Evolutionary conservation across 2,888 invertebrate species (phyloP), one percentile per base, ranked within the genome.

Genomic region (Agrenia bidenticulata): DNA sequence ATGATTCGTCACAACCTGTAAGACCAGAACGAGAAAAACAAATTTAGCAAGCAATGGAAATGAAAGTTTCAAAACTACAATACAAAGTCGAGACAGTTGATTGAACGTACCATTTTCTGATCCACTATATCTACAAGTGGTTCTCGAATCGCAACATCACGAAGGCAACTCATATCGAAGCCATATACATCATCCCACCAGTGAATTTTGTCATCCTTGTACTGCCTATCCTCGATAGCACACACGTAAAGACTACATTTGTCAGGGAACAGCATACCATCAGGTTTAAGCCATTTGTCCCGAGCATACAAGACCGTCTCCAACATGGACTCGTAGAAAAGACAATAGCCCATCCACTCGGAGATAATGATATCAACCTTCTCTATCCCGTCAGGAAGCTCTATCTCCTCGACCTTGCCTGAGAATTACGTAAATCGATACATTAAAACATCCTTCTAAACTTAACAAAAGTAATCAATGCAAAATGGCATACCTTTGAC

Each of bases 121-220:
- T 99, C 98, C 1, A 99, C 99, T 15, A 97, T 94, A 81, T 99
- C 99, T 0, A 99, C 99, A 1, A 99, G 84, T 0, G 99, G 99
- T 82, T 99, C 99, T 41, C 92, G 92, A 74, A 99, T 95, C 19
- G 99, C 99, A 69, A 98, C 94, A 82, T 96, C 92, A 61, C 97
- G 86, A 79, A 99, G 98, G 77, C 94, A 94, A 77, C 94, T 94
- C 99, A 99, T 99, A 81, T 99, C 94, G 79, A 99, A 99, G 57
- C 99, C 99, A 78, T 99, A 99, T 1, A 99, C 99, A 82, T 94
- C 94, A 79, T 98, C 96, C 99, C 99, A 99, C 97, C 98, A 99
- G 83, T 99, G 97, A 77, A 99, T 99, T 82, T 99, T 99, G 82
- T 99, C 98, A 79, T 99, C 98, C 81, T 99, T 99, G 83, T 99